Evolutionary conservation across 2,113 vertebrate genomes (phyloP).

Genomic region (Eurypyga helias): DNA sequence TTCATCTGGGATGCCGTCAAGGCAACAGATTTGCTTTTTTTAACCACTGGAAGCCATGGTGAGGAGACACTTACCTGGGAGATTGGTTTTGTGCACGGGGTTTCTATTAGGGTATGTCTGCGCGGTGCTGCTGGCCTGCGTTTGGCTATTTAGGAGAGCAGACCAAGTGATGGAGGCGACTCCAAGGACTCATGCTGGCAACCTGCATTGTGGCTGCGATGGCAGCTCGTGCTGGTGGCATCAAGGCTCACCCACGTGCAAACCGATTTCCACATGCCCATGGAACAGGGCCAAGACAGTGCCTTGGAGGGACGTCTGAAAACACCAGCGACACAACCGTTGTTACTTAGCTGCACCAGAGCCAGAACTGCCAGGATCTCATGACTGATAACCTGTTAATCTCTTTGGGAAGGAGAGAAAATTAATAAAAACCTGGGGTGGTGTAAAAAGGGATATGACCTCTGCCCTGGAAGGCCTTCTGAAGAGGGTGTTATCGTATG

Average conservation of each 20-base stretch:
- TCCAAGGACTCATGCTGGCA: not conserved
- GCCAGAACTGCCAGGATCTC: not conserved
- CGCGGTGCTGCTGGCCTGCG: not conserved
- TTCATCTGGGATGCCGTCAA: not conserved
- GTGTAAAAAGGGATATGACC: not conserved
- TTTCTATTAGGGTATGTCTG: rapidly evolving
- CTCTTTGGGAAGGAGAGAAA: not conserved
- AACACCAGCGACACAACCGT: not conserved
- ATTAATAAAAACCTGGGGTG: not conserved
- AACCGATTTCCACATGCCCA: not conserved
- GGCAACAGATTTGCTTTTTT: not conserved
- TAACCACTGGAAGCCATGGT: not conserved
- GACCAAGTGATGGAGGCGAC: not conserved
- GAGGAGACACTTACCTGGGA: not conserved
- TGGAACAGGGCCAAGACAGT: not conserved
- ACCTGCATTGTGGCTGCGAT: not conserved
- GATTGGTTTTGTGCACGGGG: not conserved
- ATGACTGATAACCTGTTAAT: not conserved
- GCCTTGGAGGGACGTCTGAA: not conserved
- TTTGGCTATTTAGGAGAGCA: not conserved
- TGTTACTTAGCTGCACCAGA: not conserved
- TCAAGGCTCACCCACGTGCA: not conserved
- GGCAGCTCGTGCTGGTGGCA: not conserved
- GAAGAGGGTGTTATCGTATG: too few species aligned
- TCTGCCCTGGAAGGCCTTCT: not conserved